Evolutionary conservation across 30 jellyfish, hydroid and myxozoan species (phyloP), one percentile per base, ranked within the genome.

Genomic region (Rhopilema esculentum): DNA sequence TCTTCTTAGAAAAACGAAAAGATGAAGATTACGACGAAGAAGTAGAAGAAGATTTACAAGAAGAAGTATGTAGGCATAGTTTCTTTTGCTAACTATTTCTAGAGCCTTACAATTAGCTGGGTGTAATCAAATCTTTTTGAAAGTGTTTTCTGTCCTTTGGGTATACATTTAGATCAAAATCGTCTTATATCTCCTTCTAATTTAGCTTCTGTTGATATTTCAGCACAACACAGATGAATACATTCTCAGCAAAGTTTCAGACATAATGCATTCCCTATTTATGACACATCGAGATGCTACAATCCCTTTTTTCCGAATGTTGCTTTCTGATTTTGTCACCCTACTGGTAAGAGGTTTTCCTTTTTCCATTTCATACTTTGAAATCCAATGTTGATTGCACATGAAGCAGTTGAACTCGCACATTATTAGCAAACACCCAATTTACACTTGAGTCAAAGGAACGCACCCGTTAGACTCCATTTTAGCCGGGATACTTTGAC

Each of bases 171-270:
- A n/a, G n/a, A n/a, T n/a, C 23, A 26, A 16, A 21, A 6, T n/a
- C 22, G 49, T 12, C 16, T 33, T 69, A 61, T 69, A 52, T 21
- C 48, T 12, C 0, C 52, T 66, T 66, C 9, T 6, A 24, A 9
- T 67, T n/a, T 33, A 23, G 18, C 23, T 85, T 63, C 26, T 86
- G 79, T 30, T 51, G 68, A 25, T 24, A 27, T 78, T 84, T 48
- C 81, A 91, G 97, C 99, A 95, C 82, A 94, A 90, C 51, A 95
- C 99, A 71, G 99, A 95, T 69, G 99, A 95, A 86, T 95, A 95
- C 77, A 95, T 86, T 19, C 89, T 95, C 0, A 95, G 99, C 90
- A 95, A 95, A 83, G 86, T 91, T 22, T 95, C 99, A 19, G 99
- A 95, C 75, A 83, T 90, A 27, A 95, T 95, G 99, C 99, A 95